These are phyloP conservation scores for Ischnura elegans DNA, from an alignment of 2,888 invertebrate species.

Conservation along the genomic window DNA sequence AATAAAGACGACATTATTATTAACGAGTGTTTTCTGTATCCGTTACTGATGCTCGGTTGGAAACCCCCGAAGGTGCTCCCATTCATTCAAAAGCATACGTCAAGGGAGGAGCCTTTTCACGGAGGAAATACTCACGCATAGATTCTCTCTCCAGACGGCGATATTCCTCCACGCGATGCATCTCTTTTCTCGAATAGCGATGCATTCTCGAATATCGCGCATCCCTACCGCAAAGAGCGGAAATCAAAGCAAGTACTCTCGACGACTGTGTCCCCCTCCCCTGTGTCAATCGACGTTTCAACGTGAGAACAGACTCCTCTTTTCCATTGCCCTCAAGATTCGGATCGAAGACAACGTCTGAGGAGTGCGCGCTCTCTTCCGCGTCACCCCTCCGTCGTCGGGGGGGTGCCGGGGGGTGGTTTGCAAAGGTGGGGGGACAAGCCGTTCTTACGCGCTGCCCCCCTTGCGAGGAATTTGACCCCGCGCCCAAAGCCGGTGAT, in stretches of 20 bases:
- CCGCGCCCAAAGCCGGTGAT: no score
- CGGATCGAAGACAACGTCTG: constrained; percentile 24
- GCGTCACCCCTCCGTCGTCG: not conserved
- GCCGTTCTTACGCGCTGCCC: no score
- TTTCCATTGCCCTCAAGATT: constrained; percentile 25
- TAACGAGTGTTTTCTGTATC: no score
- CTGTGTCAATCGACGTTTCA: constrained; percentile 11
- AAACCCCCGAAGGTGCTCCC: no score
- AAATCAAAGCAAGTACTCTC: no score
- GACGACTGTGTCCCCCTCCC: not conserved
- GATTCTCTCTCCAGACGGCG: not conserved
- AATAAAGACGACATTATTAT: no score
- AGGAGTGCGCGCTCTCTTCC: not conserved
- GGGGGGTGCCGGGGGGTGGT: not conserved
- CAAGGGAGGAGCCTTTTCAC: not conserved
- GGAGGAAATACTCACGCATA: not conserved
- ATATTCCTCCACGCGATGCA: not conserved
- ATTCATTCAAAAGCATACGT: no score
- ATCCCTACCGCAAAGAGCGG: no score
- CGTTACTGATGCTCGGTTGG: no score
- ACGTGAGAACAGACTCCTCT: constrained; percentile 23
- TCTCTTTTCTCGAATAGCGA: no score
- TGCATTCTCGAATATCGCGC: no score
- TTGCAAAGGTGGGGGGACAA: not conserved
- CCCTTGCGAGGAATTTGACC: no score